Conservation (phyloP, 2,113 vertebrate species). For the Calidris pugnax region DNA sequence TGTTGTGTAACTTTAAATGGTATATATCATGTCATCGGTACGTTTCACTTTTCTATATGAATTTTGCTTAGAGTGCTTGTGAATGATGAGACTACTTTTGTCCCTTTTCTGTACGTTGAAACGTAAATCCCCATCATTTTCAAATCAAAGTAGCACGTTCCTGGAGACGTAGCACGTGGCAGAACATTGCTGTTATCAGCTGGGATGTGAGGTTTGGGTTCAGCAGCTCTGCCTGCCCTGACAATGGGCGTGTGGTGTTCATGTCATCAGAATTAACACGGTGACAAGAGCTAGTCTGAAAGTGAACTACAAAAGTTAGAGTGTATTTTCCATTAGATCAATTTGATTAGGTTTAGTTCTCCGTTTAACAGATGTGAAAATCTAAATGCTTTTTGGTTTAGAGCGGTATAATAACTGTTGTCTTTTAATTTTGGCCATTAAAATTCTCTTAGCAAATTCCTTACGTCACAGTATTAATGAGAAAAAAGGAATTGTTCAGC, state of each 20-base stretch:
- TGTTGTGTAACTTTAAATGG: not conserved
- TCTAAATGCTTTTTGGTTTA: not conserved
- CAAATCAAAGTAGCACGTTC: rapidly evolving
- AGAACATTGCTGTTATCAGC: not conserved
- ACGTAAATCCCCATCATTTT: not conserved
- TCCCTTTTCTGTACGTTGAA: not conserved
- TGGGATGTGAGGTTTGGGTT: not conserved
- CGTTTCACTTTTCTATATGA: rapidly evolving
- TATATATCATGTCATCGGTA: not conserved
- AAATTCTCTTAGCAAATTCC: not conserved
- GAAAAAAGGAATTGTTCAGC: not conserved
- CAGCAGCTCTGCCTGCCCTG: not conserved
- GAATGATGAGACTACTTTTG: not conserved
- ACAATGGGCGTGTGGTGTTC: not conserved
- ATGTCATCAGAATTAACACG: rapidly evolving
- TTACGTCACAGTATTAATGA: too few relatives aligned
- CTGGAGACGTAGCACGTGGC: rapidly evolving
- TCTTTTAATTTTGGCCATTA: not conserved
- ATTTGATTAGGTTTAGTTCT: not conserved
- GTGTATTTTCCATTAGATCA: not conserved
- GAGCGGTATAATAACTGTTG: rapidly evolving
- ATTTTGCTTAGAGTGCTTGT: not conserved
- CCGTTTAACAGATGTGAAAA: not conserved
- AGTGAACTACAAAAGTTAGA: not conserved
- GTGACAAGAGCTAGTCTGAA: not conserved